phyloP scores from a whole-genome alignment of 2,888 invertebrate genomes.

The Drosophila kambysellisi region DNA sequence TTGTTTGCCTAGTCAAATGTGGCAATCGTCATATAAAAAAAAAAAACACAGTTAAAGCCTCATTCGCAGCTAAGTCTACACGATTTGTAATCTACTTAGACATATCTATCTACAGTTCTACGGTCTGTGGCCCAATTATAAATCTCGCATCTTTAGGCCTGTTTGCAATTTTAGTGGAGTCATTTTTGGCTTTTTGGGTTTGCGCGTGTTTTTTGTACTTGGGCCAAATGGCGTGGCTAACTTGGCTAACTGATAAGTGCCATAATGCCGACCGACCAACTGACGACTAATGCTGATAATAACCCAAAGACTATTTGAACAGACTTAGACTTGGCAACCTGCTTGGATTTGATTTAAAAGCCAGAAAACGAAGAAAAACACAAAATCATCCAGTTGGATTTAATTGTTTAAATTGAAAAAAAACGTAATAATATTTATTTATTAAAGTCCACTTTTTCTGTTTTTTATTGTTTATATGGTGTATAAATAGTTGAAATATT shows the following conservation, averaged over 20 bases:
- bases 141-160: slow-evolving; percentile 53
- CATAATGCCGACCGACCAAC: slow-evolving; percentile 27
- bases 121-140: slow-evolving; percentile 33
- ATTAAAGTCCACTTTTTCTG: slow-evolving; percentile 25
- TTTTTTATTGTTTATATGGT: neutral
- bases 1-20: slow-evolving; percentile 67
- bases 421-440: slow-evolving; percentile 22
- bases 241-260: slow-evolving; percentile 45
- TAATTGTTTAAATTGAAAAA: slow-evolving; percentile 56
- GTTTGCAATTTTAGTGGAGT: slow-evolving; percentile 47
- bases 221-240: slow-evolving; percentile 9
- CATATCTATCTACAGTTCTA: slow-evolving; percentile 39
- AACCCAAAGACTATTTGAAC: slow-evolving; percentile 53
- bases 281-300: slow-evolving; percentile 52
- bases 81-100: slow-evolving; percentile 35
- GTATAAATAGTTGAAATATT: neutral
- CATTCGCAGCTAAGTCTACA: slow-evolving; percentile 29
- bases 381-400: slow-evolving; percentile 43
- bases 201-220: slow-evolving; percentile 41
- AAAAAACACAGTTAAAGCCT: slow-evolving; percentile 32
- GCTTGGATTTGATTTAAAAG: slow-evolving; percentile 42
- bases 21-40: slow-evolving; percentile 45
- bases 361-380: slow-evolving; percentile 1
- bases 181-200: slow-evolving; percentile 17
- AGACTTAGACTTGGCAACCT: slow-evolving; percentile 38